A percentile compares a stretch with the other conserved stretches of the same genome.
Evolutionary conservation across 2,113 vertebrate genomes (phyloP).

Genomic region (Podarcis cretensis): DNA sequence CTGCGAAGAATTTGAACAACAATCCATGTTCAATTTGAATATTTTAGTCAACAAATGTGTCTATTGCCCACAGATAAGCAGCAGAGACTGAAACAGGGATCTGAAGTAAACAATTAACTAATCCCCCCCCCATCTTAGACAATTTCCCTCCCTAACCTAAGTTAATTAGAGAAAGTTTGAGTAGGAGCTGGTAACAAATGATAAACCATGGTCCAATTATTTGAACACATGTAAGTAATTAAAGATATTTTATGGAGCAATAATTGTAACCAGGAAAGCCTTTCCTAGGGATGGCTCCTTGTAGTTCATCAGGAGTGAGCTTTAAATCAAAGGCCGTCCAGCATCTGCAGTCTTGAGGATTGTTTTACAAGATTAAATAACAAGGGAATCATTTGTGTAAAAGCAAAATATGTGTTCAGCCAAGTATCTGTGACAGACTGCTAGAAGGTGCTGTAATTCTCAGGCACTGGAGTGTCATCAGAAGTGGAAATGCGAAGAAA

Average conservation of each 20-base stretch:
- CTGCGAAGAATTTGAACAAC: neutral
- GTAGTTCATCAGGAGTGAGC: neutral
- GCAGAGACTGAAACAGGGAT: neutral
- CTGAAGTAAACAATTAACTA: neutral
- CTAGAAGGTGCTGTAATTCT: slow-evolving; percentile 29
- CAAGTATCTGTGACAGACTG: slow-evolving; percentile 46
- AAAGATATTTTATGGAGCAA: neutral
- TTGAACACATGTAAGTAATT: neutral
- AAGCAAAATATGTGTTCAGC: slow-evolving; percentile 38
- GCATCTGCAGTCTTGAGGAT: slow-evolving; percentile 17
- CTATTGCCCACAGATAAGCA: neutral
- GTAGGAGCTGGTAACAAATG: neutral
- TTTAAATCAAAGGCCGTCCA: neutral
- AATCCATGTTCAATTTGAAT: neutral
- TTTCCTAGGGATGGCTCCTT: neutral
- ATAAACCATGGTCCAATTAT: neutral
- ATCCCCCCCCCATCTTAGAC: neutral
- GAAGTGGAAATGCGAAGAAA: slow-evolving; percentile 41
- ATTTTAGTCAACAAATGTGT: neutral
- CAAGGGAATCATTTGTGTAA: slow-evolving; percentile 36
- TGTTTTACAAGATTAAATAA: slow-evolving; percentile 42
- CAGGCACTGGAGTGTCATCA: slow-evolving; percentile 42
- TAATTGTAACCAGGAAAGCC: neutral
- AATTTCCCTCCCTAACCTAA: neutral
- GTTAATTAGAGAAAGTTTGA: slow-evolving; percentile 9